Evolutionary conservation across 2,797 vertebrate genomes (phyloP).

Genomic region (Pelochelys cantorii): DNA sequence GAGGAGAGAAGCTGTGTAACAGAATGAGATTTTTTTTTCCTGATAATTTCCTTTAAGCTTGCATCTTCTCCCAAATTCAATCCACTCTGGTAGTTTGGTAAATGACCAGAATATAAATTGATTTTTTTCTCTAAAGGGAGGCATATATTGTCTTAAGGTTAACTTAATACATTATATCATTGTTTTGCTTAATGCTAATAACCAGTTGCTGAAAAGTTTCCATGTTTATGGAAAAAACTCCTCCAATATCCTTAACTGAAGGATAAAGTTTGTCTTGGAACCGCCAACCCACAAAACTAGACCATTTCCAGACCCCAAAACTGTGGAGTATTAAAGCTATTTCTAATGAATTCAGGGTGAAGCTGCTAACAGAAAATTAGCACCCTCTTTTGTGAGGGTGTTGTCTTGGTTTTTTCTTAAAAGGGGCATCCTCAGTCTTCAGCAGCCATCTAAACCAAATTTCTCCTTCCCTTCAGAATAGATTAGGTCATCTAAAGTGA

Average conservation of each 20-base stretch:
- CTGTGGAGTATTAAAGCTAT: too few species aligned
- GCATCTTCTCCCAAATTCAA: background rate
- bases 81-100: background rate
- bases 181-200: background rate
- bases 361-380: too few species aligned
- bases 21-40: background rate
- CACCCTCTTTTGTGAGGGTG: too few species aligned
- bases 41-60: background rate
- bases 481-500: background rate
- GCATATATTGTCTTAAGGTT: constrained; percentile 14
- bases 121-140: background rate
- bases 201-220: background rate
- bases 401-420: background rate
- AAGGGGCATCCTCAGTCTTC: background rate
- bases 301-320: too few species aligned
- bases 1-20: background rate
- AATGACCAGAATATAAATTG: constrained; percentile 6
- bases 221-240: constrained; percentile 1
- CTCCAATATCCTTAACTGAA: background rate
- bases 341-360: too few species aligned
- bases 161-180: background rate
- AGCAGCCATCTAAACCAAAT: background rate
- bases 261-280: background rate
- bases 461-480: background rate
- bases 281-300: background rate